phyloP scores from a whole-genome alignment of 2,888 invertebrate genomes.

The Dryadula phaetusa region DNA sequence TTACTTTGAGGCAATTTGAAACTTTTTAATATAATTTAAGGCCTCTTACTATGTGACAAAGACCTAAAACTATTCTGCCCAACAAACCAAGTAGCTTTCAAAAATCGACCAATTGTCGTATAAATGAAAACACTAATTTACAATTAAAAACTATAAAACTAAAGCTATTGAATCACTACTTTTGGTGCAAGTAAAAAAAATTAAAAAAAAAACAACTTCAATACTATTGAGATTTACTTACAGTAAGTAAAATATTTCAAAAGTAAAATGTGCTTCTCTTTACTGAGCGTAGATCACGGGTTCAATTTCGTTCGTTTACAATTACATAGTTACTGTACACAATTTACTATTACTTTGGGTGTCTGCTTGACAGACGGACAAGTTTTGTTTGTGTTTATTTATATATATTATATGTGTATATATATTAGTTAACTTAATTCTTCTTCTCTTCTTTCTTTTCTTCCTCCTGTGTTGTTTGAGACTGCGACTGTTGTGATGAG shows the following conservation, averaged over 20 bases:
- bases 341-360: constrained; percentile 1
- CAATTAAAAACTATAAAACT: constrained; percentile 24
- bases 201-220: background rate
- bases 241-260: constrained; percentile 4
- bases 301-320: background rate
- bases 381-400: constrained; percentile 31
- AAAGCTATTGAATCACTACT: constrained; percentile 26
- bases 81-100: background rate
- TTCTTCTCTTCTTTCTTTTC: constrained; percentile 72
- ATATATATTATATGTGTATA: constrained; percentile 35
- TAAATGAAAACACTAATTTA: constrained; percentile 24
- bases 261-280: constrained; percentile 3
- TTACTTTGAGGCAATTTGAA: too few species aligned
- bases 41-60: background rate
- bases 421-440: constrained; percentile 44
- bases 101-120: constrained; percentile 20
- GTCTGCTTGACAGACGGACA: constrained; percentile 12
- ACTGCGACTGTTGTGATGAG: constrained; percentile 46
- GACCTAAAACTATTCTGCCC: background rate
- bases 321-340: constrained; percentile 8
- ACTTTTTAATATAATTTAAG: too few species aligned
- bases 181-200: constrained; percentile 9
- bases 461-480: constrained; percentile 56
- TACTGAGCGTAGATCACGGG: background rate
- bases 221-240: constrained; percentile 31